Base-by-base conservation (phyloP, 2,113 vertebrate species). In the Psittacus erithacus region DNA sequence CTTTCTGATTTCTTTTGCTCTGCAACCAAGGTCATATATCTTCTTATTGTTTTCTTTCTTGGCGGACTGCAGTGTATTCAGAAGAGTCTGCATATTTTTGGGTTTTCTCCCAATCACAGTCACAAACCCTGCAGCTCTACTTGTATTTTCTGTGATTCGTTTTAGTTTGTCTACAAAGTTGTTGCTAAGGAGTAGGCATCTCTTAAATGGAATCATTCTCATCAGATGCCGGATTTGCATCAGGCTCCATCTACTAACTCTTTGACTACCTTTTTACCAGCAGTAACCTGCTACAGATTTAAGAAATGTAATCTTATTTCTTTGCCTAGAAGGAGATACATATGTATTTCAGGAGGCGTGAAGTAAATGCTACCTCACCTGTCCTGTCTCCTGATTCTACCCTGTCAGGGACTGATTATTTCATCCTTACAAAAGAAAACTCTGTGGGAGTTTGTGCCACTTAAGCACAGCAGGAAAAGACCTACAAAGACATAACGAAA, bases 381-480 rank as follows among this genome's bases (percentile, higher is more conserved):
- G 68, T 57, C 82, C 82, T 50, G 44, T 47, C n/a, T 79, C 84
- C 92, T 82, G 52, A 71, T 94, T 95, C 77, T 79, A 84, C 69
- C 70, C 77, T 89, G 86, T 63, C 77, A 94, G 80, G 49, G 64
- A 92, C 80, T 91, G 83, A 89, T 95, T 94, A 91, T 95, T 95
- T 94, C 70, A 84, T 92, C 57, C 57, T 92, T 73, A 87, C 39
- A 87, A 92, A 95, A 68, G 77, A 94, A 92, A 92, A 91, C 84
- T 90, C 96, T 79, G 86, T 96, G 94, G 86, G 87, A 91, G 93
- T 89, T 95, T 89, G 78, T 13, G 2, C 77, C 3, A 18, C 74
- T 95, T 92, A 93, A 92, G 74, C 93, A 53, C 94, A 95, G 95
- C 93, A 62, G 89, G 94, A 95, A 76, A 49, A 91, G 91, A 79